Percentiles rank a stretch among this genome's conserved stretches.
Evolutionary conservation across 2,113 vertebrate genomes (phyloP).

Genomic region (Urocitellus parryii): DNA sequence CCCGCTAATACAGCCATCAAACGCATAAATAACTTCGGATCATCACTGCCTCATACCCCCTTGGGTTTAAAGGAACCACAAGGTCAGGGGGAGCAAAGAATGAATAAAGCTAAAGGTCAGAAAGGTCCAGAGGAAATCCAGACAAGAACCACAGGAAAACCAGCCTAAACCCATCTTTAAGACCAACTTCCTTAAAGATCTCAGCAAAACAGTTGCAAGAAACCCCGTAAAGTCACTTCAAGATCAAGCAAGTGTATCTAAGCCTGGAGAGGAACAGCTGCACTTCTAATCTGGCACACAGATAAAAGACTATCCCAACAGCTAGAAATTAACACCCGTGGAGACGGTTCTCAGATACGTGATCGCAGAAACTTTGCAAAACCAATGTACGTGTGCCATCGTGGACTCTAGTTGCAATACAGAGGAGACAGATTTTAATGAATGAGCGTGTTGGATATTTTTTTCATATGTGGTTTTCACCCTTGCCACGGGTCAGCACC

Average conservation of each 20-base stretch:
- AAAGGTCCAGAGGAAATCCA: conserved; percentile 31
- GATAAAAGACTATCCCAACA: conserved; percentile 65
- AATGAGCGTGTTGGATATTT: background rate
- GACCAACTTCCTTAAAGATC: conserved; percentile 39
- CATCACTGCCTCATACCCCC: background rate
- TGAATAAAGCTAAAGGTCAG: conserved; percentile 34
- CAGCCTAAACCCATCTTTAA: background rate
- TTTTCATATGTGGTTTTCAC: conserved; percentile 8
- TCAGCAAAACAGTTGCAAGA: conserved; percentile 46
- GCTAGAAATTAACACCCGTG: conserved; percentile 61
- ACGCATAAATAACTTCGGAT: conserved; percentile 29
- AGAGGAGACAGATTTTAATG: background rate
- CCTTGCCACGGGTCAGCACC: background rate
- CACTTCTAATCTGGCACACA: conserved; percentile 54
- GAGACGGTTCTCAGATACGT: background rate
- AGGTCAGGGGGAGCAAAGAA: conserved; percentile 27
- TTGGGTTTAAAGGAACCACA: background rate
- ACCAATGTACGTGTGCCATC: background rate
- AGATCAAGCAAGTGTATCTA: conserved; percentile 48
- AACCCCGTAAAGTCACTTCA: conserved; percentile 54
- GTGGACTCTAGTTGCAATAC: background rate
- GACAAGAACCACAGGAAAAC: conserved; percentile 25
- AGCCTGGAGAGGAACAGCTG: conserved; percentile 68
- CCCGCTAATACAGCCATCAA: conserved; percentile 5
- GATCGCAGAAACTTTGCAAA: conserved; percentile 33